Evolutionary conservation across 2,888 invertebrate species (phyloP).

Genomic region (Flexamia atlantica): DNA sequence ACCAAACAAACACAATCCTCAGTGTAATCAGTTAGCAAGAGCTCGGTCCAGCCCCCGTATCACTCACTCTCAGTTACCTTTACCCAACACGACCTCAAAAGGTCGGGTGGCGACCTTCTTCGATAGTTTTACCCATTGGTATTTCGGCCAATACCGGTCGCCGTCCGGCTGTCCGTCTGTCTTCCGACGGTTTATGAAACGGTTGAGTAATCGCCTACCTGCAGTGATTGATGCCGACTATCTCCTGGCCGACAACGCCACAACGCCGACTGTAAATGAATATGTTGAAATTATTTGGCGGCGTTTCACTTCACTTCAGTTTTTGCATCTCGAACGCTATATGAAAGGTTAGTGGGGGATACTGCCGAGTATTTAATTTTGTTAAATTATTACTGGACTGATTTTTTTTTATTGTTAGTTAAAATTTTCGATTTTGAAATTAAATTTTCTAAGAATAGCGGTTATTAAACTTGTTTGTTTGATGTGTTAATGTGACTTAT

Average conservation of each 20-base stretch:
- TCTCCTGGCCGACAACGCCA: slow-evolving; percentile 18
- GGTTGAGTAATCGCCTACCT: slow-evolving; percentile 15
- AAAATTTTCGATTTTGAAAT: too few species aligned
- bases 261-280: neutral
- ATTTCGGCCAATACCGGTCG: slow-evolving; percentile 9
- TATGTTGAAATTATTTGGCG: neutral
- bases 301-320: neutral
- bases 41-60: too few species aligned
- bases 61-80: neutral
- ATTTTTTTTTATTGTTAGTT: too few species aligned
- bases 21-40: too few species aligned
- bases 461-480: too few species aligned
- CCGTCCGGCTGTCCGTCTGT: neutral
- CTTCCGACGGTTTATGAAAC: slow-evolving; percentile 22
- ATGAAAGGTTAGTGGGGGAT: neutral
- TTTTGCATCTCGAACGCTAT: neutral
- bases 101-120: neutral
- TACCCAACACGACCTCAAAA: neutral
- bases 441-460: too few species aligned
- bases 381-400: neutral
- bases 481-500: too few species aligned
- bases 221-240: slow-evolving; percentile 17
- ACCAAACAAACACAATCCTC: too few species aligned
- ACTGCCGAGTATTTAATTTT: neutral
- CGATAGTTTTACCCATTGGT: slow-evolving; percentile 4